Evolutionary conservation across 2,888 invertebrate species (phyloP).

Genomic region (Polydrusus cervinus): DNA sequence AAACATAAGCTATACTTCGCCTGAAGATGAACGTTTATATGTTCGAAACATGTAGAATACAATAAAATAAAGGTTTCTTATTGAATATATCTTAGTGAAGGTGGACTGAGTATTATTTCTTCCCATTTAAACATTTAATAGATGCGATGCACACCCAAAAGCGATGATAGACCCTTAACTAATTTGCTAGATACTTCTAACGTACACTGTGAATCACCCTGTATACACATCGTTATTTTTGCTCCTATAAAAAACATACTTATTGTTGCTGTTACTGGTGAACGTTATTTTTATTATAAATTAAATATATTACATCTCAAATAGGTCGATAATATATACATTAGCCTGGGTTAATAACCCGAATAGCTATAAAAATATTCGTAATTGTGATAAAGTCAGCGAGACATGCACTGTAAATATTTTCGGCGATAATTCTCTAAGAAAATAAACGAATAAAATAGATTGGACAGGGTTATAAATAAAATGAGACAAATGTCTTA

Average conservation of each 20-base stretch:
- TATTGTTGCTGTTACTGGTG: neutral
- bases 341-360: slow-evolving; percentile 19
- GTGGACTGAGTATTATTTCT: too few species aligned
- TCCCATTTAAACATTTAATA: too few species aligned
- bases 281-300: neutral
- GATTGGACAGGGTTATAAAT: neutral
- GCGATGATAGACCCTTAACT: too few species aligned
- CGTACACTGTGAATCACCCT: too few species aligned
- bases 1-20: too few species aligned
- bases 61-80: too few species aligned
- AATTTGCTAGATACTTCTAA: too few species aligned
- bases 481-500: slow-evolving; percentile 8
- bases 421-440: neutral
- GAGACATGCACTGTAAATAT: neutral
- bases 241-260: neutral
- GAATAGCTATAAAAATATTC: slow-evolving; percentile 12
- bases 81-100: too few species aligned
- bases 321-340: slow-evolving; percentile 16
- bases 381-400: slow-evolving; percentile 4
- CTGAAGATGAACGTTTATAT: too few species aligned
- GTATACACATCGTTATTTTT: too few species aligned
- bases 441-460: slow-evolving; percentile 28
- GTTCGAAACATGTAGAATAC: too few species aligned
- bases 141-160: too few species aligned
- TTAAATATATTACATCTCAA: slow-evolving; percentile 5